Conservation (phyloP, 2,888 invertebrate genomes). For the Kryphioiulus occultus region DNA sequence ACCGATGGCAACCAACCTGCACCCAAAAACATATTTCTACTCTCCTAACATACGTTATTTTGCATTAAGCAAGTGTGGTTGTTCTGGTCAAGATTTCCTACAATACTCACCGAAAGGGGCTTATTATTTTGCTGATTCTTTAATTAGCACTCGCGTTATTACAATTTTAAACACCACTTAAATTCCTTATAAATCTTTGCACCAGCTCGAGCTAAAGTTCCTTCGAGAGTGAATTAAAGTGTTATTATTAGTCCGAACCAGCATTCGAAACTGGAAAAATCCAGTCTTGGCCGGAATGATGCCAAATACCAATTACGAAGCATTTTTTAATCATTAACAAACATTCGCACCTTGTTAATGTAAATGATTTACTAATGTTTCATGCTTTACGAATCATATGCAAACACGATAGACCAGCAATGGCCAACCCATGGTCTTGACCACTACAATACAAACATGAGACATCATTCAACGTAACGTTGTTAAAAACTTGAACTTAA, state of each 20-base stretch:
- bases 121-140: background rate
- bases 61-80: background rate
- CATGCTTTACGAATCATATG: background rate
- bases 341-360: slow-evolving; percentile 28
- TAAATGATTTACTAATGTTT: background rate
- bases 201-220: background rate
- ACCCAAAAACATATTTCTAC: background rate
- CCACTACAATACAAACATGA: too few species aligned
- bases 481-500: too few species aligned
- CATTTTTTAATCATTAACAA: slow-evolving; percentile 30
- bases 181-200: background rate
- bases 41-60: background rate
- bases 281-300: background rate
- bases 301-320: slow-evolving; percentile 21
- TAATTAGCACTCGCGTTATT: background rate
- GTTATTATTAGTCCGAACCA: background rate
- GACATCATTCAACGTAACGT: too few species aligned
- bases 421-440: background rate
- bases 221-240: background rate
- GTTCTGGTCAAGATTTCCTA: background rate
- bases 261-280: background rate
- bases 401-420: background rate
- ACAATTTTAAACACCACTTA: background rate
- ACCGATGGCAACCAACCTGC: too few species aligned
- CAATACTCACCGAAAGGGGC: background rate